Conservation (phyloP, 2,113 vertebrate species). For the Orthochromis indermauri region DNA sequence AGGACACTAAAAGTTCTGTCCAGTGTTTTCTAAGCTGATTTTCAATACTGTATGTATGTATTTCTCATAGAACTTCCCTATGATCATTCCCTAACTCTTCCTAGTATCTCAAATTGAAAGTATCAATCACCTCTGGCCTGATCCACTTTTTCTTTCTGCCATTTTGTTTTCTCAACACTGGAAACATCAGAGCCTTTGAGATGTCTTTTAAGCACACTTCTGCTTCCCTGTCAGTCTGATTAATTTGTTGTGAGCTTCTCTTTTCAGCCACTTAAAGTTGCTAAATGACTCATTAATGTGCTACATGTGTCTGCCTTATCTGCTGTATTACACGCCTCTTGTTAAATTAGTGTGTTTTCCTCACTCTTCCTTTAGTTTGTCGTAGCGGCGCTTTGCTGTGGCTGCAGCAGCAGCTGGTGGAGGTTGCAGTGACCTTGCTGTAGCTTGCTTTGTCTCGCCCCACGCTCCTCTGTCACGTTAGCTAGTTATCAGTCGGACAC, state of each 20-base stretch:
- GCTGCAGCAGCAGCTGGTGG: not conserved
- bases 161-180: not conserved
- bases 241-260: not conserved
- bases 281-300: not conserved
- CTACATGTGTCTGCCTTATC: slow-evolving; percentile 1
- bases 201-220: not conserved
- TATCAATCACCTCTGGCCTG: not conserved
- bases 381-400: not conserved
- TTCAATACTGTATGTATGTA: not conserved
- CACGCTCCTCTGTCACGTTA: not conserved
- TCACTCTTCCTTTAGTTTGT: not conserved
- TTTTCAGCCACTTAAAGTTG: not conserved
- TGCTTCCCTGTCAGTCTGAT: not conserved
- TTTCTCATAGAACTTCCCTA: not conserved
- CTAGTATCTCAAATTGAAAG: not conserved
- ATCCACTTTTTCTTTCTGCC: not conserved
- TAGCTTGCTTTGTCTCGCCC: slow-evolving; percentile 6
- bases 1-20: not conserved
- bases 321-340: not conserved
- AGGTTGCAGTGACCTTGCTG: slow-evolving; percentile 39
- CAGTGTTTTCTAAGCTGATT: not conserved
- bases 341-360: not conserved
- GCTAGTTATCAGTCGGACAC: slow-evolving; percentile 50
- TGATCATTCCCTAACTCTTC: not conserved
- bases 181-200: not conserved